phyloP scores from a whole-genome alignment of 2,113 vertebrate genomes.

The Protomyctophum bolini region DNA sequence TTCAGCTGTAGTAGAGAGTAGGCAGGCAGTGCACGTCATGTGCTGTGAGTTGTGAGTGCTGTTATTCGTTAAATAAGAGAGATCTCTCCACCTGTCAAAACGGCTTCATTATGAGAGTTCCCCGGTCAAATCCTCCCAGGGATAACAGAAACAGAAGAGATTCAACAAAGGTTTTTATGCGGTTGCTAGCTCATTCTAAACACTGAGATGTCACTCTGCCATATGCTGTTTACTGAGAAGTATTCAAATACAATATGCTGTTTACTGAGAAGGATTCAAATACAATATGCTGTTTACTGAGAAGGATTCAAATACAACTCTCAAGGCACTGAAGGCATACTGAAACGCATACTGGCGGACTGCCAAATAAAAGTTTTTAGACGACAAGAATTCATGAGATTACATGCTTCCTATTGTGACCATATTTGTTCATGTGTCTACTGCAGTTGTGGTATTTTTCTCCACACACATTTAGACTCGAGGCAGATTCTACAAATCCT shows the following conservation, averaged over 20 bases:
- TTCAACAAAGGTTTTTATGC: neutral
- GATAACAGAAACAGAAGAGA: neutral
- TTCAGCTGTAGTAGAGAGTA: constrained; percentile 7
- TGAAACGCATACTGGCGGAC: neutral
- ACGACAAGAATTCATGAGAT: neutral
- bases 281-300: neutral
- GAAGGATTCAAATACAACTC: neutral
- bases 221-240: neutral
- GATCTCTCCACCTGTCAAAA: constrained; percentile 1
- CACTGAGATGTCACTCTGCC: neutral
- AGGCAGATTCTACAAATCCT: too few species aligned
- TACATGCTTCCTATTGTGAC: neutral
- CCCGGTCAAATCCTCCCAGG: neutral
- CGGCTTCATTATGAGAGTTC: constrained; percentile 19
- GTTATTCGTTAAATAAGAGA: constrained; percentile 20
- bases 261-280: neutral
- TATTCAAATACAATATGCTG: constrained; percentile 10
- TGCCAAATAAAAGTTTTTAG: neutral
- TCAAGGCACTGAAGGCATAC: neutral
- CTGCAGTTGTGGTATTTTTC: neutral
- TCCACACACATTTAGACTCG: too few species aligned
- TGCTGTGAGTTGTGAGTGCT: neutral
- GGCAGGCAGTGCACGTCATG: constrained; percentile 6
- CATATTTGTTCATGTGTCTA: neutral
- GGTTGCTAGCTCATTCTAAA: neutral